These are phyloP conservation scores for Phaonia tiefii DNA, from an alignment of 2,888 invertebrate genomes.

Conservation along the genomic window DNA sequence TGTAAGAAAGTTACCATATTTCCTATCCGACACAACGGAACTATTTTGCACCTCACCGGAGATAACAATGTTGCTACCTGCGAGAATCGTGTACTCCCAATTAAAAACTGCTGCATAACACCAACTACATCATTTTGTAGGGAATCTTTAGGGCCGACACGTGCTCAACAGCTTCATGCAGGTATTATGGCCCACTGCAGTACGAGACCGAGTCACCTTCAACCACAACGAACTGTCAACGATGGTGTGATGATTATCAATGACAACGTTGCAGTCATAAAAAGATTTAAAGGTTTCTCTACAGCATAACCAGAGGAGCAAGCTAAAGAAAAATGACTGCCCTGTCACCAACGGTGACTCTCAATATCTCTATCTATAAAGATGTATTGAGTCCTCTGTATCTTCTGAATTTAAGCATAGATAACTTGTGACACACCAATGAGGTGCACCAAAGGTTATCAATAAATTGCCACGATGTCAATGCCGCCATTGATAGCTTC, in stretches of 20 bases:
- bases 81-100: constrained; percentile 36
- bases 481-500: neutral
- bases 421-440: constrained; percentile 50
- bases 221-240: neutral
- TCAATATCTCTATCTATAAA: neutral
- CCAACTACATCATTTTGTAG: constrained; percentile 61
- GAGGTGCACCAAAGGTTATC: constrained; percentile 34
- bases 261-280: neutral
- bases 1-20: constrained; percentile 44
- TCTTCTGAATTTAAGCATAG: constrained; percentile 47
- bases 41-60: constrained; percentile 20
- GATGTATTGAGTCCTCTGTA: constrained; percentile 53
- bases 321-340: neutral
- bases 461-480: constrained; percentile 12
- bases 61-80: constrained; percentile 31
- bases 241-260: constrained; percentile 29
- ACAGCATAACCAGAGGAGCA: neutral
- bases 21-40: constrained; percentile 44
- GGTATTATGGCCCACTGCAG: constrained; percentile 18
- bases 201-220: constrained; percentile 18
- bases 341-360: too few species aligned
- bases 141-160: neutral
- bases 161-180: constrained; percentile 29
- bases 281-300: neutral
- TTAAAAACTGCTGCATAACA: constrained; percentile 54